Evolutionary conservation across 2,797 vertebrate genomes (phyloP), one percentile per base, ranked within the genome.

Genomic region (Lagocephalus sceleratus): DNA sequence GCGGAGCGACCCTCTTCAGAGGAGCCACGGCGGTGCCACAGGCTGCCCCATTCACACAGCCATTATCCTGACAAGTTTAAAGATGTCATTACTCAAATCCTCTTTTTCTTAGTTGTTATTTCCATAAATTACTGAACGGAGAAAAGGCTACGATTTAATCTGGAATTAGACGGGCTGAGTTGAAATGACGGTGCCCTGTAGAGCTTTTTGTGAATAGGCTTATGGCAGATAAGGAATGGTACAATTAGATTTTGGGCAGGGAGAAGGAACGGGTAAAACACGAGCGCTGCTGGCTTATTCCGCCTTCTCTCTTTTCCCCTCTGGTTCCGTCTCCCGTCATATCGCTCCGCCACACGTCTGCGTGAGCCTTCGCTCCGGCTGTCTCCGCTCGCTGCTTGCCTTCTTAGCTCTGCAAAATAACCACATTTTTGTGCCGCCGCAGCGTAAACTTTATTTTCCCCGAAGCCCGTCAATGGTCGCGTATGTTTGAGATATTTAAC

Each of bases 51-150:
- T 81, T 82, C 79, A 77, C 66, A 8, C 63, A 74, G 72, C 81
- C 77, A 86, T 87, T 87, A 88, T 87, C 80, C 77, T 73, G 83
- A 85, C 83, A 79, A 80, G 71, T 85, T 89, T 85, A 88, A 88
- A 87, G 75, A 90, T 89, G 88, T 89, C 89, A 91, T 91, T 91
- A 88, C 87, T 88, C 81, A 90, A 92, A 90, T 91, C 90, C 86
- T 82, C 86, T 85, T 88, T 86, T 87, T 87, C 84, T 87, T 72
- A 75, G 80, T 89, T 90, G 83, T 90, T 87, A 89, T 89, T 90
- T 88, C 84, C 87, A 85, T 89, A 89, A 87, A 90, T 91, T 89
- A 90, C 81, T 5, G 61, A 75, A 10, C 45, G 56, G 81, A 83
- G 82, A 85, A 88, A 85, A 84, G 87, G 82, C 81, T 48, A 83